Conservation (phyloP, 2,888 invertebrate species). For the Yponomeuta evonymella region DNA sequence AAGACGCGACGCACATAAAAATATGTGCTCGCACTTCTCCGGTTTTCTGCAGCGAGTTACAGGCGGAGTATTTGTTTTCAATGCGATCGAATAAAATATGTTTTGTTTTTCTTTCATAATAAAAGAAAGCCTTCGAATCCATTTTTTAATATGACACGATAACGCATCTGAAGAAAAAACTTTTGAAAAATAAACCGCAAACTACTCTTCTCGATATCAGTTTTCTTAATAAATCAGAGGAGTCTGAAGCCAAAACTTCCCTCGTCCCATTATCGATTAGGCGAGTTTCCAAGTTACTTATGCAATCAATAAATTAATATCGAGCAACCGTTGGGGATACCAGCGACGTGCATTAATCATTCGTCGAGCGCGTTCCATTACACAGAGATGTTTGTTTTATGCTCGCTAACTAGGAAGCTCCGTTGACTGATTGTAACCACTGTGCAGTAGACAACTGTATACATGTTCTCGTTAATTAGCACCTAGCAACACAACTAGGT, state of each 20-base stretch:
- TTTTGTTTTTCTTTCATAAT: background rate
- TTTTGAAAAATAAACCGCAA: background rate
- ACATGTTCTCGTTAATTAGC: no score
- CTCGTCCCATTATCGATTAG: conserved; percentile 26
- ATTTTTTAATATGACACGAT: background rate
- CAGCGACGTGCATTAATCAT: conserved; percentile 43
- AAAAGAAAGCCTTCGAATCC: background rate
- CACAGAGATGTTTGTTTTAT: conserved; percentile 43
- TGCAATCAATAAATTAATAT: conserved; percentile 34
- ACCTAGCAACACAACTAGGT: no score
- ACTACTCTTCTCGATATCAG: background rate
- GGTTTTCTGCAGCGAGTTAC: no score
- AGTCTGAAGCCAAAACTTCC: conserved; percentile 22
- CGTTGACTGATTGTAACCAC: conserved; percentile 2
- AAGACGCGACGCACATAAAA: no score
- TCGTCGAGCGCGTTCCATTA: conserved; percentile 34
- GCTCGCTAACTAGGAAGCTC: conserved; percentile 31
- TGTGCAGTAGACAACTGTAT: no score
- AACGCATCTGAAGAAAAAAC: background rate
- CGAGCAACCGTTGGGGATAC: conserved; percentile 28
- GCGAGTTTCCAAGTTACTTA: conserved; percentile 26
- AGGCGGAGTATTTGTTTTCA: no score
- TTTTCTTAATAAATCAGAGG: conserved; percentile 2
- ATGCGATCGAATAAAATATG: no score
- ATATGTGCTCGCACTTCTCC: no score